phyloP scores from a whole-genome alignment of 2,888 invertebrate species.

The Endotricha flammealis region DNA sequence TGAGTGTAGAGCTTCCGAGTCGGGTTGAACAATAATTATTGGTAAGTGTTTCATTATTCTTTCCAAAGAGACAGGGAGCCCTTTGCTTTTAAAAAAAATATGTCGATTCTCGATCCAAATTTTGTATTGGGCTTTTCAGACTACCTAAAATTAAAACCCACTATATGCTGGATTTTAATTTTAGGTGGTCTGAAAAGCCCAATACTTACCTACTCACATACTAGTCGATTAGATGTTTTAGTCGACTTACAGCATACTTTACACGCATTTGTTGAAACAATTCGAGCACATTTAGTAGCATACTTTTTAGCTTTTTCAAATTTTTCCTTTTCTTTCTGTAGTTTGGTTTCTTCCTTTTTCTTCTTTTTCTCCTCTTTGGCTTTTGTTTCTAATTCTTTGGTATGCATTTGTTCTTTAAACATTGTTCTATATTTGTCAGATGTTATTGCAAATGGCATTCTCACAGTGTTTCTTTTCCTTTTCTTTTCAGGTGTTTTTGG shows the following conservation, averaged over 20 bases:
- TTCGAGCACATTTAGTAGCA: conserved; percentile 1
- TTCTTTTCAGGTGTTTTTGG: conserved; percentile 12
- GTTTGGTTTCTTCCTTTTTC: conserved; percentile 8
- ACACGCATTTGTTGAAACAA: conserved; percentile 10
- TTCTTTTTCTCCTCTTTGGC: conserved; percentile 7
- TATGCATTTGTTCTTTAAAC: conserved; percentile 8
- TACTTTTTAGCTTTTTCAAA: conserved; percentile 5
- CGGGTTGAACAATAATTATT: too few relatives aligned
- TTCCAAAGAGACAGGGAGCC: too few relatives aligned
- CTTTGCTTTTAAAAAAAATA: too few relatives aligned
- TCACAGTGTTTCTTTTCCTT: conserved; percentile 10
- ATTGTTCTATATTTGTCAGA: conserved; percentile 9
- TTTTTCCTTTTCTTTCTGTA: conserved; percentile 7
- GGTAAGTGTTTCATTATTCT: too few relatives aligned
- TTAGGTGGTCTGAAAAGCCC: too few relatives aligned
- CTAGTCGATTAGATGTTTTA: conserved; percentile 12
- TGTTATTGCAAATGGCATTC: conserved; percentile 8
- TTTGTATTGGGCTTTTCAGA: too few relatives aligned
- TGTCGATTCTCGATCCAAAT: too few relatives aligned
- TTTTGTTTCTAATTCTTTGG: conserved; percentile 9
- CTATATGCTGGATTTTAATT: too few relatives aligned
- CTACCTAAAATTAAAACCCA: too few relatives aligned
- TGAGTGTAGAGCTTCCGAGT: too few relatives aligned
- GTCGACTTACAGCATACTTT: conserved; percentile 13
- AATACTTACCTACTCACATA: too few relatives aligned